A percentile compares a stretch with the other conserved stretches of the same genome.
These are phyloP conservation scores for Lipotes vexillifer DNA, from an alignment of 2,113 vertebrate genomes.

Conservation along the genomic window DNA sequence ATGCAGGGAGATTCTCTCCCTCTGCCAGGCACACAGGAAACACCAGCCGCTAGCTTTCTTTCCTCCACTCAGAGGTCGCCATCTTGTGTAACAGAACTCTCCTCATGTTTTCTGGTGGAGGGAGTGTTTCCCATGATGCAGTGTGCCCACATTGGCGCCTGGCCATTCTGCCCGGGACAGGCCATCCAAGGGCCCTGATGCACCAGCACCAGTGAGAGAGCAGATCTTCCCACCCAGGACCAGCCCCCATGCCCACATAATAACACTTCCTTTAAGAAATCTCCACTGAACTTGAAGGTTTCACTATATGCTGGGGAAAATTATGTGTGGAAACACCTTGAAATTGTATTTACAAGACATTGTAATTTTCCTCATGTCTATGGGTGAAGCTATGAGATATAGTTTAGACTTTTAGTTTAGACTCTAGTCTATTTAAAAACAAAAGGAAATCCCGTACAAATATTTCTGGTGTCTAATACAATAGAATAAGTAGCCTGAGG, in stretches of 20 bases:
- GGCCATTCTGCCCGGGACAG: rapidly evolving
- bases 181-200: background rate
- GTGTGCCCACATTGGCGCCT: rapidly evolving
- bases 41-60: rapidly evolving
- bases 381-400: background rate
- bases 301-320: background rate
- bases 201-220: no score
- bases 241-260: background rate
- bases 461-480: background rate
- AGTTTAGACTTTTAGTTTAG: no score
- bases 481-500: background rate
- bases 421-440: background rate
- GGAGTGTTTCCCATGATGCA: background rate
- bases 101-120: rapidly evolving
- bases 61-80: background rate
- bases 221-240: background rate
- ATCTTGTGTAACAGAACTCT: background rate
- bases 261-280: background rate
- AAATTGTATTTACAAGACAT: background rate
- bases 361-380: background rate
- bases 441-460: background rate
- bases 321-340: background rate
- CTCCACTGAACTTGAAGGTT: background rate
- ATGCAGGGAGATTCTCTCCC: rapidly evolving
- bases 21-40: background rate